Evolutionary conservation across 2,797 vertebrate genomes (phyloP).

Genomic region (Chelon labrosus): DNA sequence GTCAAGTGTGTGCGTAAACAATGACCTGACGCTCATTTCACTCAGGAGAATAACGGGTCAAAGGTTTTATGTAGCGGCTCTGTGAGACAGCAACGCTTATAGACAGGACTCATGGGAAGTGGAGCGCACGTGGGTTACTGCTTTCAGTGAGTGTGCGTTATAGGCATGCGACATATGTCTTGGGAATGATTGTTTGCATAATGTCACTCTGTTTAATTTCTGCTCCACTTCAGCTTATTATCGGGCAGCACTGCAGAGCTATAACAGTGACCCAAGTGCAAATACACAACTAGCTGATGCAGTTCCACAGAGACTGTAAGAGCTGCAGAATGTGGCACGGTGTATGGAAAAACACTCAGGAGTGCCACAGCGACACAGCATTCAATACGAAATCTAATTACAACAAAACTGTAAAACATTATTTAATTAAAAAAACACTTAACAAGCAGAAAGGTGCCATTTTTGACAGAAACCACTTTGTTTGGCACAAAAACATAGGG

Average conservation of each 20-base stretch:
- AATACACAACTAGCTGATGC: conserved; percentile 47
- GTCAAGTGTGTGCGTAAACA: conserved; percentile 17
- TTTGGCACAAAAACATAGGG: conserved; percentile 31
- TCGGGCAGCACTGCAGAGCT: conserved; percentile 48
- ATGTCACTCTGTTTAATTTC: conserved; percentile 59
- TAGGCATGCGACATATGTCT: conserved; percentile 23
- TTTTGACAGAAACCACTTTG: conserved; percentile 6
- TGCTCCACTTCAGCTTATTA: conserved; percentile 64
- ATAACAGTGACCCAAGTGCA: conserved; percentile 42
- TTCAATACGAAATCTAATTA: conserved; percentile 19
- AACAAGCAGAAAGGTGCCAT: neutral
- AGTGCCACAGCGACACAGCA: neutral
- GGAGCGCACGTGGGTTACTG: conserved; percentile 13
- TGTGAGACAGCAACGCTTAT: conserved; percentile 13
- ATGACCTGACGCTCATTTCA: conserved; percentile 44
- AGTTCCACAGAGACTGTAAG: conserved; percentile 27
- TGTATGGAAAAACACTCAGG: conserved; percentile 26
- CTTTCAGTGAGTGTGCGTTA: conserved; percentile 13
- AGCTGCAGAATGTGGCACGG: conserved; percentile 34
- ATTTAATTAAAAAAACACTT: no score
- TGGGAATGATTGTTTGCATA: conserved; percentile 69
- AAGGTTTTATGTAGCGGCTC: conserved; percentile 51
- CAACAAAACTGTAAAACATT: conserved; percentile 1
- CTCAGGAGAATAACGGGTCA: conserved; percentile 62
- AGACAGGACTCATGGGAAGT: conserved; percentile 41